Percentiles rank a stretch among this genome's conserved stretches.
These are phyloP conservation scores for Agonopterix heracliana DNA, from an alignment of 2,888 invertebrate genomes.

Conservation along the genomic window DNA sequence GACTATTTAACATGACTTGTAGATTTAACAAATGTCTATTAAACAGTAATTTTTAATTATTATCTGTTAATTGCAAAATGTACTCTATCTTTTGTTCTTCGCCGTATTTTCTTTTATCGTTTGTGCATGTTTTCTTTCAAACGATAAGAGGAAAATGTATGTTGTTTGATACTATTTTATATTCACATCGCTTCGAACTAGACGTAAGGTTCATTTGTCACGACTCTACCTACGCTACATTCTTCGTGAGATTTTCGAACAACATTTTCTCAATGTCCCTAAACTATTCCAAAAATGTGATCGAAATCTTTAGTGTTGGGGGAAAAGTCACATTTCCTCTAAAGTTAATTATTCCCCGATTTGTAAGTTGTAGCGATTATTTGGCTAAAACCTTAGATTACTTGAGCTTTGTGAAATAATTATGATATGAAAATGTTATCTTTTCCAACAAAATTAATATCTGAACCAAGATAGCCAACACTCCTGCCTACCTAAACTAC, in stretches of 20 bases:
- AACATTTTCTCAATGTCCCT: slow-evolving; percentile 34
- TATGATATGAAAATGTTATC: no score
- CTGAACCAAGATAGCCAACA: no score
- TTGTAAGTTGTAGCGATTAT: no score
- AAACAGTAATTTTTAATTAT: neutral
- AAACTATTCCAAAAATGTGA: slow-evolving; percentile 34
- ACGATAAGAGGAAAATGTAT: slow-evolving; percentile 32
- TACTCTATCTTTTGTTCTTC: no score
- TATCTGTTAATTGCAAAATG: no score
- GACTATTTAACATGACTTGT: slow-evolving; percentile 21
- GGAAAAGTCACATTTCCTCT: no score
- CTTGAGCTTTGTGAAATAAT: no score
- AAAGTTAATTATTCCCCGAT: no score
- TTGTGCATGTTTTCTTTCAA: slow-evolving; percentile 11
- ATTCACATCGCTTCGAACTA: slow-evolving; percentile 47
- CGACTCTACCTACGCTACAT: slow-evolving; percentile 8
- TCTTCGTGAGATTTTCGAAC: slow-evolving; percentile 17
- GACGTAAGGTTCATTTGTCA: slow-evolving; percentile 60
- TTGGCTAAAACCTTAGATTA: no score
- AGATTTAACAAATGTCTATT: slow-evolving; percentile 5
- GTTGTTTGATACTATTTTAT: slow-evolving; percentile 46
- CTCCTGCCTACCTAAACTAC: neutral
- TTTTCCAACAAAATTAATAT: no score
- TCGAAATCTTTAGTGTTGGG: slow-evolving; percentile 19
- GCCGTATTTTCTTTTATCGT: neutral